Evolutionary conservation across 2,113 vertebrate species (phyloP).

Genomic region (Pontoporia blainvillei): DNA sequence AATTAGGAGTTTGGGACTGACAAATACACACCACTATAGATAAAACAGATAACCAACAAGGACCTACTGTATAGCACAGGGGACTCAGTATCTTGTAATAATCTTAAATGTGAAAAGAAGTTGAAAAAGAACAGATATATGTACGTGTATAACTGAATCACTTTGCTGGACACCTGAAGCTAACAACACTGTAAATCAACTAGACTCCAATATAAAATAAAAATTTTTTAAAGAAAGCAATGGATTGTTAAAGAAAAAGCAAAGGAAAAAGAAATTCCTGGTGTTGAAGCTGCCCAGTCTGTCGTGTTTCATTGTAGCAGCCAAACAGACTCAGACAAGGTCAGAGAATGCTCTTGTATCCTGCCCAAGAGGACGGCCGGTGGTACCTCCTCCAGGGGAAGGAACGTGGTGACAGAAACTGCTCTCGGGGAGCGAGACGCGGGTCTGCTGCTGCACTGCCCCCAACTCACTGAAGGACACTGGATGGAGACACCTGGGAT

Average conservation of each 20-base stretch:
- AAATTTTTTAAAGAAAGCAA: not conserved
- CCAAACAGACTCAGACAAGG: not conserved
- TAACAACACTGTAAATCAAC: not conserved
- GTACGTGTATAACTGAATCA: not conserved
- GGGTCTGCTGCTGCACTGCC: not conserved
- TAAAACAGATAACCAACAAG: not conserved
- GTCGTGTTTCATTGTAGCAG: accelerated
- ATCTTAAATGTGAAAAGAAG: not conserved
- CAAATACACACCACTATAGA: not conserved
- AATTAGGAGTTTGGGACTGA: not conserved
- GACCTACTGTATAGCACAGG: not conserved
- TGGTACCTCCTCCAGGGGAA: not conserved
- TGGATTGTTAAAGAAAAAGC: not conserved
- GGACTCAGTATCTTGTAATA: not conserved
- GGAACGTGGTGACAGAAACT: not conserved
- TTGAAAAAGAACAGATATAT: not conserved
- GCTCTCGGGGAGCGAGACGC: accelerated
- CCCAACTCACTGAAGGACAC: not conserved
- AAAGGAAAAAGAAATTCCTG: too few species aligned
- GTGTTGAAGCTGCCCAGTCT: not conserved
- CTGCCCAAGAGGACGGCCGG: too few species aligned
- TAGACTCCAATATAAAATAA: not conserved
- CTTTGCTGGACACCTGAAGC: not conserved
- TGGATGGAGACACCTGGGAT: not conserved
- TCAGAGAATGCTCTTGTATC: accelerated